These are phyloP conservation scores for Stegophylla sp. DNA, from an alignment of 2,888 invertebrate species.

Conservation along the genomic window DNA sequence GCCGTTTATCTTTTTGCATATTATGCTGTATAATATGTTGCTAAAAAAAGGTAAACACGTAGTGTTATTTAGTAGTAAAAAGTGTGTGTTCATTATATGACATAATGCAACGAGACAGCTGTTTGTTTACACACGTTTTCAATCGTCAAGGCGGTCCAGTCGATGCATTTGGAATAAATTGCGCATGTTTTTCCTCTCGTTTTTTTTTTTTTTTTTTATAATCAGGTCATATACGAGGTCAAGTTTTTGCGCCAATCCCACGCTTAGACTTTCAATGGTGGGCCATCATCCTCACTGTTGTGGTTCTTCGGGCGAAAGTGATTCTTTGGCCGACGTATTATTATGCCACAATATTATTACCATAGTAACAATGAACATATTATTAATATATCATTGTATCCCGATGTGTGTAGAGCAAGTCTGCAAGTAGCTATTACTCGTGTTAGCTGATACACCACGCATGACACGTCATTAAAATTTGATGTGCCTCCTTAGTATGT, in stretches of 20 bases:
- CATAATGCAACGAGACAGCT: constrained; percentile 1
- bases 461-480: no score
- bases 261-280: constrained; percentile 1
- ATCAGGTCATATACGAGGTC: constrained; percentile 53
- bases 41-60: no score
- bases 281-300: background rate
- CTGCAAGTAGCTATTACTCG: no score
- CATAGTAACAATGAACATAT: background rate
- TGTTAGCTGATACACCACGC: no score
- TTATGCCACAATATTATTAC: background rate
- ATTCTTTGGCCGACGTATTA: background rate
- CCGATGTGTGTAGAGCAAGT: no score
- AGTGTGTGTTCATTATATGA: background rate
- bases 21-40: no score
- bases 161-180: constrained; percentile 28
- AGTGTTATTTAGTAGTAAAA: no score
- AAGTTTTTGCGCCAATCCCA: constrained; percentile 36
- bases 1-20: no score
- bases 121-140: constrained; percentile 9
- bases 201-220: constrained; percentile 16
- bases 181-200: background rate
- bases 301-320: constrained; percentile 21
- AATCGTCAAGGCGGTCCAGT: constrained; percentile 47
- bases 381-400: no score
- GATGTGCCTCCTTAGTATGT: no score